Evolutionary conservation across 2,888 invertebrate genomes (phyloP).

Genomic region (Frankliniella intonsa): DNA sequence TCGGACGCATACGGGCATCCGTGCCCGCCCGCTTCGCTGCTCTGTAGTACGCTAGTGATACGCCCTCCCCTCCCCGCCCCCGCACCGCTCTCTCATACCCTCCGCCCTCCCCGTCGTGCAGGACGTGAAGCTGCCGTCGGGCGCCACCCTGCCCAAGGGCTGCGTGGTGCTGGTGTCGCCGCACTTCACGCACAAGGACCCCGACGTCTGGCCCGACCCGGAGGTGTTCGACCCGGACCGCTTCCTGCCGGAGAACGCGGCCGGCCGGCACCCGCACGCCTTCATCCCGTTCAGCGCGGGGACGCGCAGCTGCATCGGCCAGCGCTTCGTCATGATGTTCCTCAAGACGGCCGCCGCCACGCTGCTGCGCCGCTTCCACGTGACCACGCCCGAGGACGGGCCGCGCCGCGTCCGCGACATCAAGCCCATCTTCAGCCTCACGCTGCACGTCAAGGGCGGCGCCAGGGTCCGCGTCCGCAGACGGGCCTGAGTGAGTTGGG

Average conservation of each 20-base stretch:
- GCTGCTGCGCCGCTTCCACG: conserved; percentile 8
- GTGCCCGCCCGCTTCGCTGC: no score
- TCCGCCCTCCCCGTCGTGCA: neutral
- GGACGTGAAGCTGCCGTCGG: conserved; percentile 1
- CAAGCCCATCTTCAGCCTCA: conserved; percentile 13
- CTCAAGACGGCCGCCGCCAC: conserved; percentile 18
- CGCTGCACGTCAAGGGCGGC: conserved; percentile 20
- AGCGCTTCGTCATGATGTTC: conserved; percentile 19
- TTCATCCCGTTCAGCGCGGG: conserved; percentile 8
- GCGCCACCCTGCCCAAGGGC: neutral
- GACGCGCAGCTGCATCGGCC: conserved; percentile 16
- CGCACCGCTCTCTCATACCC: no score
- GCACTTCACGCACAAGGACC: neutral
- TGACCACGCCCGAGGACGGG: neutral
- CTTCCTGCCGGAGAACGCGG: neutral
- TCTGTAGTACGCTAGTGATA: no score
- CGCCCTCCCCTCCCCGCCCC: no score
- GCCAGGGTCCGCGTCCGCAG: neutral
- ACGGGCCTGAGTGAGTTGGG: neutral
- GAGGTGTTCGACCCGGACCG: conserved; percentile 3
- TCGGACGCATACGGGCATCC: no score
- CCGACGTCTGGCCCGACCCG: neutral
- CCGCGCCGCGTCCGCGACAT: neutral
- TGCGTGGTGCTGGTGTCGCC: conserved; percentile 1
- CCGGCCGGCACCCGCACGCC: neutral